A percentile compares a stretch with the other conserved stretches of the same genome.
These are phyloP conservation scores for Marronus borbonicus DNA, from an alignment of 2,888 invertebrate species.

Conservation along the genomic window DNA sequence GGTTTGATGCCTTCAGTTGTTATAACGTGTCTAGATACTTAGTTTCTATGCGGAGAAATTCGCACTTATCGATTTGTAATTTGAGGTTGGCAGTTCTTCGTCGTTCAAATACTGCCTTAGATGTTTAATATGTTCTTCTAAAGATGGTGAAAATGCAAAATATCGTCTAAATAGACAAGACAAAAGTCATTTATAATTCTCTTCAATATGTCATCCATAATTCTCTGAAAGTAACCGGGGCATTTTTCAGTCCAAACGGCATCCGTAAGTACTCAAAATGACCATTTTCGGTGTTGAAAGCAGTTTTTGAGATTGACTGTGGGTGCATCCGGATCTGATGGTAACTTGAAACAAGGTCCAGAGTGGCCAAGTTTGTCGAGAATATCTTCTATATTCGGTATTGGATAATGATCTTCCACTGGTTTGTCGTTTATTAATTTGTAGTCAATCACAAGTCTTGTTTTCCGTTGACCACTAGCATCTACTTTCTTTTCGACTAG, in stretches of 20 bases:
- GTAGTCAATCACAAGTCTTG: conserved; percentile 29
- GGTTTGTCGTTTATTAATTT: conserved; percentile 24
- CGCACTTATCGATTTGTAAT: no score
- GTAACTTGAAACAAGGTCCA: conserved; percentile 62
- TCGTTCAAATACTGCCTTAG: no score
- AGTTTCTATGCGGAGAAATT: no score
- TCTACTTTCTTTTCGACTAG: background rate
- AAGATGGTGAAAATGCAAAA: no score
- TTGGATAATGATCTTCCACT: conserved; percentile 60
- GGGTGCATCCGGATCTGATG: conserved; percentile 61
- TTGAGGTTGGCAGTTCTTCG: no score
- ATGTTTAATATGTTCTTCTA: no score
- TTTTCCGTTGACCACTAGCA: background rate
- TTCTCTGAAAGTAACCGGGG: background rate
- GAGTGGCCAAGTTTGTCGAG: conserved; percentile 53
- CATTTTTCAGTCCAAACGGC: no score
- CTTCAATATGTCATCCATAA: background rate
- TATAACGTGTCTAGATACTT: no score
- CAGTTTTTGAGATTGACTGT: conserved; percentile 60
- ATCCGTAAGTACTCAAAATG: background rate
- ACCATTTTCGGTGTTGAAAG: conserved; percentile 56
- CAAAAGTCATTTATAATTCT: background rate
- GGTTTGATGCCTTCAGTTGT: no score
- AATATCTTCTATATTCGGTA: conserved; percentile 49
- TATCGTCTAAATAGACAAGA: no score